These are phyloP conservation scores for Brachionus manjavacas DNA, from an alignment of 1,140 invertebrate species.

Conservation along the genomic window DNA sequence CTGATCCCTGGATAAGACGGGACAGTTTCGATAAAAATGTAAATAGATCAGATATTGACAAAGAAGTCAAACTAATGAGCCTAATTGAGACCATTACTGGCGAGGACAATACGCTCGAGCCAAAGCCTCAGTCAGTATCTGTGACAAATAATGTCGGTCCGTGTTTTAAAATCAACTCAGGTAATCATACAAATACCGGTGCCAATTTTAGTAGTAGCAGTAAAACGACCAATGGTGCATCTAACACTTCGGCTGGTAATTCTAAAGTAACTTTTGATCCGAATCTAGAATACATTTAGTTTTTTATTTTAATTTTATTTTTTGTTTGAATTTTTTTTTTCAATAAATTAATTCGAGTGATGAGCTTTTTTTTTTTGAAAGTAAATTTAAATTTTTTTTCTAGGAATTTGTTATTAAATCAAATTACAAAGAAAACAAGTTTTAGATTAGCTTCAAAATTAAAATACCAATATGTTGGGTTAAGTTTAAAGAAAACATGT, in stretches of 20 bases:
- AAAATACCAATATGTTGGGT: background rate
- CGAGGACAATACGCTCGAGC: background rate
- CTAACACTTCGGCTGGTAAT: background rate
- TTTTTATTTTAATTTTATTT: background rate
- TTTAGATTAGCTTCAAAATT: background rate
- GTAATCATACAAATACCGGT: background rate
- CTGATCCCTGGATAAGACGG: constrained; percentile 6
- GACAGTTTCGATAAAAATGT: constrained; percentile 6
- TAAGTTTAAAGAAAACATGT: background rate
- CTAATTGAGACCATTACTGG: background rate
- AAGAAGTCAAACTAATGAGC: background rate
- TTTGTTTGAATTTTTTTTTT: background rate
- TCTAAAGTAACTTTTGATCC: constrained; percentile 30
- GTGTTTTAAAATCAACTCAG: constrained; percentile 17
- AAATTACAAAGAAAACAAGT: background rate
- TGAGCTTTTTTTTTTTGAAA: background rate
- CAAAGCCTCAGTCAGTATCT: background rate
- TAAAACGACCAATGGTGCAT: background rate
- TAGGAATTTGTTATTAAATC: background rate
- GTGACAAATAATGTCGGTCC: background rate
- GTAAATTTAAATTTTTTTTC: background rate
- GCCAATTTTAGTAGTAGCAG: background rate
- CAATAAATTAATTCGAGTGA: background rate
- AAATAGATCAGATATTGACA: constrained; percentile 20
- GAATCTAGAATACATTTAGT: constrained; percentile 20